Evolutionary conservation across 2,888 invertebrate species (phyloP), one percentile per base, ranked within the genome.

Genomic region (Micropterix aruncella): DNA sequence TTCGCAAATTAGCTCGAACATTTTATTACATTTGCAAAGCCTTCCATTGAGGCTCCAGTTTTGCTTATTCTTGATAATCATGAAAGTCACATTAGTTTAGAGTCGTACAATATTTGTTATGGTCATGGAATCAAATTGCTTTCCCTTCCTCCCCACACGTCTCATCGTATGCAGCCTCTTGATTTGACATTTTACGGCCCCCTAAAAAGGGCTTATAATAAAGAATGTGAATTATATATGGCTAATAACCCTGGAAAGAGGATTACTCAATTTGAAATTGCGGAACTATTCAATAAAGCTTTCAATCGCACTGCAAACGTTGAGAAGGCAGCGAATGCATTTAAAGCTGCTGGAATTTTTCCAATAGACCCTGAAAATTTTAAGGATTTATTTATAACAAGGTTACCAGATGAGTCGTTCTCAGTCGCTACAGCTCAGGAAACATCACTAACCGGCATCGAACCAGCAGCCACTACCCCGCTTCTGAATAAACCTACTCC

Each of bases 1-100:
- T 59, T 58, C 46, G 45, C 53, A 1, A 50, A 54, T 40, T 57
- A 52, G 52, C 40, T 57, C n/a, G 47, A 52, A 5, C 54, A 57
- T 44, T 57, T 58, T 38, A 54, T 46, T 38, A 46, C 45, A 14
- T 48, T 41, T 47, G 52, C 46, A 2, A 52, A 55, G 41, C 51
- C 54, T 40, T 42, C 48, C 17, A 16, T 42, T 18, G 51, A 50
- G 16, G 41, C 53, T 15, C 55, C 54, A 14, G 44, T 57, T 17
- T 42, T 56, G 7, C 45, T 57, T 3, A 39, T 55, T 12, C 40
- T 55, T 17, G 53, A 53, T 41, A 54, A 54, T 42, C 55, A 56
- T 43, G 49, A 48, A 16, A 54, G 52, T 40, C 57, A 58, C 44
- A 46, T 53, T 3, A 52, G 52, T 38, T 46, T 55, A 15, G 47